A percentile compares a stretch with the other conserved stretches of the same genome.
Evolutionary conservation across 2,113 vertebrate species (phyloP).

Genomic region (Epinephelus moara): DNA sequence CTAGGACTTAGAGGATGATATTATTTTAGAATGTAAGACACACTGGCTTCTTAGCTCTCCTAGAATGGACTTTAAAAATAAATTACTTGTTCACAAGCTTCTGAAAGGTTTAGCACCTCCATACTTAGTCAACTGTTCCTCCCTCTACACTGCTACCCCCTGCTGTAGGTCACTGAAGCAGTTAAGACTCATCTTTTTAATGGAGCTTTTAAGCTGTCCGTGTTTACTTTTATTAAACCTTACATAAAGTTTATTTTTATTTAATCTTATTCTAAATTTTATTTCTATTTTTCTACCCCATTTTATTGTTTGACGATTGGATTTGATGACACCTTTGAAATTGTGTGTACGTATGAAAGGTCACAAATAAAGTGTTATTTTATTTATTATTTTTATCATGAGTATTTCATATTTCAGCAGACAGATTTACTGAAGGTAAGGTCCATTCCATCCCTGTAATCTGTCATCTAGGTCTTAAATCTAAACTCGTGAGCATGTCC

Average conservation of each 20-base stretch:
- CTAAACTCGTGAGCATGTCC: not conserved
- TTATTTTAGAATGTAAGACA: not conserved
- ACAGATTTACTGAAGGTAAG: not conserved
- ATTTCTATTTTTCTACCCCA: not conserved
- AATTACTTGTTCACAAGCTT: not conserved
- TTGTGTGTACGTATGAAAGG: not conserved
- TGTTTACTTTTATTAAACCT: not conserved
- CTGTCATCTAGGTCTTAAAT: not conserved
- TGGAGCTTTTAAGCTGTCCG: no score
- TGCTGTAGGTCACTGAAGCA: not conserved
- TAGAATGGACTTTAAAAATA: no score
- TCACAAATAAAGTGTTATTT: not conserved
- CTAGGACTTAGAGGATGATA: not conserved
- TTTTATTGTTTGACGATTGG: not conserved
- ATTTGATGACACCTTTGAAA: not conserved
- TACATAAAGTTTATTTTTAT: not conserved
- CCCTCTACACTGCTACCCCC: no score
- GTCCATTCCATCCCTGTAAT: not conserved
- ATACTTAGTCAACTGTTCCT: not conserved
- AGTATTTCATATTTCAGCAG: not conserved
- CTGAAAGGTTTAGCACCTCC: not conserved
- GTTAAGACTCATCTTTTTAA: not conserved
- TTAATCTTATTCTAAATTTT: not conserved
- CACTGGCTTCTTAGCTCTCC: not conserved
- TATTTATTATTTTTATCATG: not conserved